Conservation (phyloP, 2,113 vertebrate species). For the Eolophus roseicapilla region DNA sequence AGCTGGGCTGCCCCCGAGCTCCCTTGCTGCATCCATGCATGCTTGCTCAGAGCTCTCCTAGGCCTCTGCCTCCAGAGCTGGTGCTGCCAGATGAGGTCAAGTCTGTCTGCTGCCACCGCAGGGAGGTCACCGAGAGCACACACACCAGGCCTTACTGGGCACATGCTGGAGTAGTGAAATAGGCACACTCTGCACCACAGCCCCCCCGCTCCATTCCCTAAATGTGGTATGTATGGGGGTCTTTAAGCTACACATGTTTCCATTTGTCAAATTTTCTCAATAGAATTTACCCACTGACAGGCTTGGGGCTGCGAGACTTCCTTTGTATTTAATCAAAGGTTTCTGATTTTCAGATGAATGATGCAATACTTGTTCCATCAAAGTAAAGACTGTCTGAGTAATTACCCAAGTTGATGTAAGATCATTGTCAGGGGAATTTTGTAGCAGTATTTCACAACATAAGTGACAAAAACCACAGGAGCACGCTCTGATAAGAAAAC, state of each 20-base stretch:
- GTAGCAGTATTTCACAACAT: neutral
- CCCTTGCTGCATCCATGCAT: rapidly evolving
- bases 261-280: neutral
- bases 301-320: neutral
- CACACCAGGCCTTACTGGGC: rapidly evolving
- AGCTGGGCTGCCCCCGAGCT: neutral
- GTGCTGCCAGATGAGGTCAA: rapidly evolving
- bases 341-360: neutral
- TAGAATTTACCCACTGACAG: neutral
- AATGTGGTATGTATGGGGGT: rapidly evolving
- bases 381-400: neutral
- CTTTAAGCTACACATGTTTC: neutral
- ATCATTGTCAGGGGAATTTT: conserved; percentile 18
- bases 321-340: neutral
- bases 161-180: neutral
- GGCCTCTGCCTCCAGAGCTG: neutral
- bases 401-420: conserved; percentile 15
- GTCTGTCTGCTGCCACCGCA: rapidly evolving
- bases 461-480: conserved; percentile 50
- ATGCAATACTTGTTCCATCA: conserved; percentile 21
- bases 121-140: neutral
- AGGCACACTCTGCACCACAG: neutral
- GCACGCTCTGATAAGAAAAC: conserved; percentile 40
- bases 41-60: neutral
- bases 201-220: neutral